Base-by-base conservation (phyloP, 1,140 invertebrate species). In the Melanaphis sacchari region DNA sequence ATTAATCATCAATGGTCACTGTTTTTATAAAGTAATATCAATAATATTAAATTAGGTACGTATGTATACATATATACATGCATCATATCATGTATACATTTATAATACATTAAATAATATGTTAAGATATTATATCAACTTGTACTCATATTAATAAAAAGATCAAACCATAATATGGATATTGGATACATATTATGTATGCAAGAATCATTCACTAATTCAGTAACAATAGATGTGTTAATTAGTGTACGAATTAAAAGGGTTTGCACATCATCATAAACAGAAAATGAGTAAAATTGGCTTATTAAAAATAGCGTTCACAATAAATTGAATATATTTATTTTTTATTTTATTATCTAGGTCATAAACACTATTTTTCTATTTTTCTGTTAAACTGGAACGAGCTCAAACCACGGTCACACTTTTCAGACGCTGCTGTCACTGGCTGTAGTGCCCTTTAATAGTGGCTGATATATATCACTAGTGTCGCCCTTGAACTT, bases 331-430 rank as follows among this genome's bases (percentile, higher is more conserved):
- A 76, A 15, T n/a, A 82, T 82, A 21, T 21, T 84, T 40, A 40
- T 84, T 85, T 46, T 15, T n/a, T 46, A 36, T 89, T 89, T 89
- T 38, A 31, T 11, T 89, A 89, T 52, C 49, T 89, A 89, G 87
- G 87, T 89, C 87, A 89, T 89, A 89, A 54, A 54, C 38, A 89
- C 46, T 36, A 38, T 89, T 52, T 89, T 89, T 54, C 31, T 52
- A 21, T 49, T 89, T 41, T 89, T 54, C 31, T 52, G 31, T 49
- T 89, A 31, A 82, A 89, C 87, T 89, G 87, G 87, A 89, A 89
- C 87, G 36, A 52, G 36, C 49, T 89, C 46, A 38, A 89, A 54
- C 49, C n/a, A 49, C 36, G 43, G 46, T 36, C 87, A 22, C 36
- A 5, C 15, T n/a, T 26, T 38, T 41, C 9, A 84, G 24, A 40